Evolutionary conservation across 2,797 vertebrate genomes (phyloP).

Genomic region (Paramormyrops hopkinsi): DNA sequence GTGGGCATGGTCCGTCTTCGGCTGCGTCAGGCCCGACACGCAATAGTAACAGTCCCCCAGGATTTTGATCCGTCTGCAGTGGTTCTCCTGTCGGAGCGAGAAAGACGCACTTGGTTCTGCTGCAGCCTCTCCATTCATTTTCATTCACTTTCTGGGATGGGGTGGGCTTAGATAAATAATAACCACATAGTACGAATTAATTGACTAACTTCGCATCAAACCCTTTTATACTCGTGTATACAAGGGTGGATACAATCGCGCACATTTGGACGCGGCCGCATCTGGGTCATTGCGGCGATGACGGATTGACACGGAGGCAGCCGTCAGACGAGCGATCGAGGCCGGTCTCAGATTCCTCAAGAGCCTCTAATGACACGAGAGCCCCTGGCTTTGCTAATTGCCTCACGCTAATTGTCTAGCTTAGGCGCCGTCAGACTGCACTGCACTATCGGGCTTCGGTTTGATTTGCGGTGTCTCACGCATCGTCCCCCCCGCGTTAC

Average conservation of each 20-base stretch:
- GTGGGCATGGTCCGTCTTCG: slow-evolving; percentile 94
- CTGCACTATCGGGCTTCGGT: neutral
- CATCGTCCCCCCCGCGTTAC: neutral
- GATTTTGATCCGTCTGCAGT: slow-evolving; percentile 96
- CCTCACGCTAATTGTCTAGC: neutral
- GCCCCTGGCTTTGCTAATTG: neutral
- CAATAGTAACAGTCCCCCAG: slow-evolving; percentile 98
- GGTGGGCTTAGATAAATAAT: neutral
- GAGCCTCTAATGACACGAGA: neutral
- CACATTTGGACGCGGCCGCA: neutral
- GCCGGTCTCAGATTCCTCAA: neutral
- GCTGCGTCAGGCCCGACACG: slow-evolving; percentile 91
- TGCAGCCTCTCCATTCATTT: neutral
- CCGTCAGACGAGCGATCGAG: neutral
- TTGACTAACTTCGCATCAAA: neutral
- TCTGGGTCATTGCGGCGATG: neutral
- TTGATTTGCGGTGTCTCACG: too few species aligned
- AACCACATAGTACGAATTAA: neutral
- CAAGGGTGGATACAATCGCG: neutral
- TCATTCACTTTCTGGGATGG: neutral
- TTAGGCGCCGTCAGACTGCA: neutral
- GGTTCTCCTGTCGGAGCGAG: slow-evolving; percentile 76
- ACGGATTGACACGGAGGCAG: neutral
- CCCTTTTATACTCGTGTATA: neutral
- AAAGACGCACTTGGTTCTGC: neutral